A percentile compares a stretch with the other conserved stretches of the same genome.
Evolutionary conservation across 2,113 vertebrate genomes (phyloP).

Genomic region (Progne subis): DNA sequence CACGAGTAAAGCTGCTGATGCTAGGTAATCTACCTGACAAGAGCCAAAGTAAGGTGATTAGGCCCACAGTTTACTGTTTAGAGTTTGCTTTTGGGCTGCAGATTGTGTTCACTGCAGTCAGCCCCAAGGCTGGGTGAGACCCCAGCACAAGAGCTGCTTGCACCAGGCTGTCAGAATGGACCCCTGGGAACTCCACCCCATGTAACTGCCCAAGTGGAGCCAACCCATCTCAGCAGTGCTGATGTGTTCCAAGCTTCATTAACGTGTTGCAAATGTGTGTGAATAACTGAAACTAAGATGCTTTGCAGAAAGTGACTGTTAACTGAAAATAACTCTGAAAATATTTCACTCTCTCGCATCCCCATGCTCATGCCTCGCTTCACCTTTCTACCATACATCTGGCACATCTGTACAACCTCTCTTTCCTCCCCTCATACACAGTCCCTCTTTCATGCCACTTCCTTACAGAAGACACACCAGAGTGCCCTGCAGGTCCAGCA

Average conservation of each 20-base stretch:
- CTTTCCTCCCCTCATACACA: conserved; percentile 79
- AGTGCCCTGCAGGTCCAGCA: conserved; percentile 97
- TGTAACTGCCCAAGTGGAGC: neutral
- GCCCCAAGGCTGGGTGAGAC: neutral
- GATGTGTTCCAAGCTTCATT: neutral
- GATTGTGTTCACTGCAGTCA: neutral
- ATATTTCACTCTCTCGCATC: conserved; percentile 78
- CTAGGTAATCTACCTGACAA: neutral
- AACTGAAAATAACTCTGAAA: conserved; percentile 64
- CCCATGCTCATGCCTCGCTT: conserved; percentile 75
- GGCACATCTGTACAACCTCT: conserved; percentile 76
- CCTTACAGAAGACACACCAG: conserved; percentile 98
- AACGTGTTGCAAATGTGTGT: conserved; percentile 31
- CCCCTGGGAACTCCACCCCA: rapidly evolving
- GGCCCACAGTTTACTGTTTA: neutral
- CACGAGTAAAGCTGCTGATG: neutral
- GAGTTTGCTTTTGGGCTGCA: neutral
- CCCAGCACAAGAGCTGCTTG: neutral
- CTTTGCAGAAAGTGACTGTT: conserved; percentile 46
- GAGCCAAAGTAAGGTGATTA: neutral
- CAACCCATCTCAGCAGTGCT: neutral
- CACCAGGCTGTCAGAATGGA: neutral
- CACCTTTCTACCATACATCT: conserved; percentile 77
- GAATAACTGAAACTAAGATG: conserved; percentile 53
- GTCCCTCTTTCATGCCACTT: conserved; percentile 98